Conservation (phyloP, 1,140 invertebrate genomes). For the Bicyclus anynana region DNA sequence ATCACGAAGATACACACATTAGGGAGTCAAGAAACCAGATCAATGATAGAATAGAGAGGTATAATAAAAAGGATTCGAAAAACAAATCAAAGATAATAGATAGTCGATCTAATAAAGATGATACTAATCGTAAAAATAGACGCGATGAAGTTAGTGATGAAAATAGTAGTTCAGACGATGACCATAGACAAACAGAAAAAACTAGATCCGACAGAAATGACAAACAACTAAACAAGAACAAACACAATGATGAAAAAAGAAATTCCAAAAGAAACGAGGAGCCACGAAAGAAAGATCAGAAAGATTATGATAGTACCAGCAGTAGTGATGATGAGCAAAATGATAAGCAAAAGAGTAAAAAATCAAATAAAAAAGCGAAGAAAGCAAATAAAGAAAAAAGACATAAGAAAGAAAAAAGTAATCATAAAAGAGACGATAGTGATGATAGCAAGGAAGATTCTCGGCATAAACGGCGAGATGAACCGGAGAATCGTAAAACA, state of each 20-base stretch:
- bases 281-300: not conserved
- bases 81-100: not conserved
- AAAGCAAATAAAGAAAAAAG: not conserved
- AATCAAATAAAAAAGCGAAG: constrained; percentile 6
- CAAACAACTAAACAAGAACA: not conserved
- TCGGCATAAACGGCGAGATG: not conserved
- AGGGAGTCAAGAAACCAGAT: not conserved
- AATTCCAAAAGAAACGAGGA: not conserved
- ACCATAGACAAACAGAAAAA: constrained; percentile 7
- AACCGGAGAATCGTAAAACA: constrained; percentile 4
- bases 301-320: not conserved
- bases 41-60: not conserved
- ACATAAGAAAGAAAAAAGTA: constrained; percentile 18
- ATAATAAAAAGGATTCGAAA: not conserved
- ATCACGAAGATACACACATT: not conserved
- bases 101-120: not conserved
- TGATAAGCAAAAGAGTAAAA: not conserved
- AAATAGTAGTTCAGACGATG: constrained; percentile 14
- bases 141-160: constrained; percentile 14
- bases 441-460: constrained; percentile 7
- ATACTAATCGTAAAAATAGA: constrained; percentile 3
- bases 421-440: not conserved
- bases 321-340: constrained; percentile 1
- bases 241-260: not conserved
- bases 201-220: not conserved